phyloP scores from a whole-genome alignment of 2,888 invertebrate species.

The Ophion ellenae region DNA sequence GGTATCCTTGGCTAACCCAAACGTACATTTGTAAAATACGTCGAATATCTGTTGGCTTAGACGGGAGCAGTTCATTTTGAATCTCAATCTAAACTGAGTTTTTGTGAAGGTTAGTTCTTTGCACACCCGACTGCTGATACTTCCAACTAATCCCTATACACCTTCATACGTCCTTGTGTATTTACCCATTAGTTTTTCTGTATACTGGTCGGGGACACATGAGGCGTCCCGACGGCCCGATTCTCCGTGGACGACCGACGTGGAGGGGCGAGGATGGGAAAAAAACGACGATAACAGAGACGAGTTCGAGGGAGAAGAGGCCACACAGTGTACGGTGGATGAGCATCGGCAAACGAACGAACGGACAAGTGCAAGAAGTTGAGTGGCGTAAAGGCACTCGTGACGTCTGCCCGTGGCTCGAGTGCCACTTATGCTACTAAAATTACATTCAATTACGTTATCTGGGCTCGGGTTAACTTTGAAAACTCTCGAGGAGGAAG shows the following conservation, averaged over 20 bases:
- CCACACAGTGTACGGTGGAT: constrained; percentile 29
- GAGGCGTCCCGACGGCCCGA: constrained; percentile 33
- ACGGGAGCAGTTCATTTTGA: not conserved
- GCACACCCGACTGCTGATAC: too few relatives aligned
- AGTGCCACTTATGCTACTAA: constrained; percentile 83
- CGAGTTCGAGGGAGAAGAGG: constrained; percentile 41
- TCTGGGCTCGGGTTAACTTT: constrained; percentile 80
- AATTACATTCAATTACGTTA: constrained; percentile 83
- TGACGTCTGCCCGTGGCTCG: constrained; percentile 82
- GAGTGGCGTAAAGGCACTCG: constrained; percentile 77
- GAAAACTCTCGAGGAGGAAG: constrained; percentile 77
- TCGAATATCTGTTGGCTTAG: not conserved
- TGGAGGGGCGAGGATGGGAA: constrained; percentile 23
- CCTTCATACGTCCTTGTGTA: too few relatives aligned
- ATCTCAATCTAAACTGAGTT: too few relatives aligned
- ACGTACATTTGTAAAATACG: not conserved
- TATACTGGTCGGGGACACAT: not conserved
- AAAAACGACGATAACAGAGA: constrained; percentile 43
- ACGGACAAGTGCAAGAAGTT: constrained; percentile 79
- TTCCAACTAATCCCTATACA: too few relatives aligned
- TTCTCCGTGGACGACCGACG: constrained; percentile 14
- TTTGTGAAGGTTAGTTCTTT: too few relatives aligned
- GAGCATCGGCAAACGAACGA: constrained; percentile 66
- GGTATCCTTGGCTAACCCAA: not conserved
- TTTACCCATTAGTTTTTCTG: not conserved